A percentile compares a stretch with the other conserved stretches of the same genome.
Conservation (phyloP, 2,113 vertebrate genomes). For the Poecilia latipinna region DNA sequence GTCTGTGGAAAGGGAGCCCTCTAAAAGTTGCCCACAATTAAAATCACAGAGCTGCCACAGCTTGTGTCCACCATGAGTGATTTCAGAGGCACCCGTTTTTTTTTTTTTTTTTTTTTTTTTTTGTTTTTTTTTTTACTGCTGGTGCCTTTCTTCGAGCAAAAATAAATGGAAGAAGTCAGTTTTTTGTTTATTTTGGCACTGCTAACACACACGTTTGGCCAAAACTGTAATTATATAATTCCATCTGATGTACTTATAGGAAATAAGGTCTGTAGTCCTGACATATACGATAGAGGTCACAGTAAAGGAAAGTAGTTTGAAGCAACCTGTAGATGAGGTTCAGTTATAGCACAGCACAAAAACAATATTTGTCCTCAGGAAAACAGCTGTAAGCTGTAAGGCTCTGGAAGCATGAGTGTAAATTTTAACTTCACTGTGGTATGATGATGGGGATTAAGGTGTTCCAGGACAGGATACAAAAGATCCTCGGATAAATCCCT, state of each 20-base stretch:
- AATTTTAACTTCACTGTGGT: no score
- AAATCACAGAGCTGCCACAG: slow-evolving; percentile 52
- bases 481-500: no score
- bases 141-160: slow-evolving; percentile 23
- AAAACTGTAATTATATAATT: slow-evolving; percentile 15
- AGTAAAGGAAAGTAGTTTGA: no score
- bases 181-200: slow-evolving; percentile 24
- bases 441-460: no score
- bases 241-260: background rate
- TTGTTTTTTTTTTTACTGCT: background rate
- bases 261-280: slow-evolving; percentile 10
- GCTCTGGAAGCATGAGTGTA: no score
- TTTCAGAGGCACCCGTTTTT: slow-evolving; percentile 12
- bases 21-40: slow-evolving; percentile 56
- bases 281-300: slow-evolving; percentile 15
- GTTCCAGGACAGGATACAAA: no score
- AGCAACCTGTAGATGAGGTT: no score
- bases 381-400: no score
- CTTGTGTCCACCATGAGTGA: slow-evolving; percentile 35
- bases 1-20: slow-evolving; percentile 28
- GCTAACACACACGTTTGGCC: background rate
- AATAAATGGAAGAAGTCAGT: slow-evolving; percentile 24
- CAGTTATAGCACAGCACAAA: no score
- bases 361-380: no score
- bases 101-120: background rate